These are phyloP conservation scores for Chelon labrosus DNA, from an alignment of 2,797 vertebrate species.

Conservation along the genomic window DNA sequence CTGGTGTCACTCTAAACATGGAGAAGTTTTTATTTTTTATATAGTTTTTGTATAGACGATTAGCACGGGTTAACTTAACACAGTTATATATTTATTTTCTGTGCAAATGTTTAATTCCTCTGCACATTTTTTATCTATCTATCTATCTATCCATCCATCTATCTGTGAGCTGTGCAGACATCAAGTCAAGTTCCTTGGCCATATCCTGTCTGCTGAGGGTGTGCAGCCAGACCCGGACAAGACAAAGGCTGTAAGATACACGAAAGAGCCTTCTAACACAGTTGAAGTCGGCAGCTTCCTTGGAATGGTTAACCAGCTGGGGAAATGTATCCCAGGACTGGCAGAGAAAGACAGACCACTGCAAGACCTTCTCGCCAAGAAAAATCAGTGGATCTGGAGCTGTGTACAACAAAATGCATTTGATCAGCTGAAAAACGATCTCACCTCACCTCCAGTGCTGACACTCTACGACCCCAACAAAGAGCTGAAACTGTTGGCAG, in stretches of 20 bases:
- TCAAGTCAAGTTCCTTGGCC: background rate
- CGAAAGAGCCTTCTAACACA: too few relatives aligned
- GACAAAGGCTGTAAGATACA: background rate
- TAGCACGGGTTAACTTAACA: too few relatives aligned
- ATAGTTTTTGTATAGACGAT: too few relatives aligned
- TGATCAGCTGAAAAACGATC: conserved; percentile 5
- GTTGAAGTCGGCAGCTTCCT: too few relatives aligned
- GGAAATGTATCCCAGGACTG: background rate
- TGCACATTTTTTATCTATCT: too few relatives aligned
- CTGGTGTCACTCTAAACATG: too few relatives aligned
- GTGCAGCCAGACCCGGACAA: background rate
- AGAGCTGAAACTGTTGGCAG: too few relatives aligned
- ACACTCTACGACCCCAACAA: too few relatives aligned
- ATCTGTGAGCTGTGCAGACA: background rate
- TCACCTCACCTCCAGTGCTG: background rate
- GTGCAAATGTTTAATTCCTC: background rate
- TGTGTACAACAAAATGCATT: background rate
- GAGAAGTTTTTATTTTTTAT: too few relatives aligned
- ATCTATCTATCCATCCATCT: background rate
- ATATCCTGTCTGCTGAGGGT: background rate
- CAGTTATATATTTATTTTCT: too few relatives aligned
- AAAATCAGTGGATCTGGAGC: conserved; percentile 1
- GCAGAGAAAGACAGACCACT: background rate
- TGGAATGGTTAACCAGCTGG: too few relatives aligned
- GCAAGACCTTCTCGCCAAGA: conserved; percentile 2